A percentile compares a stretch with the other conserved stretches of the same genome.
These are phyloP conservation scores for Eristalis intricaria DNA, from an alignment of 2,888 invertebrate species.

Conservation along the genomic window DNA sequence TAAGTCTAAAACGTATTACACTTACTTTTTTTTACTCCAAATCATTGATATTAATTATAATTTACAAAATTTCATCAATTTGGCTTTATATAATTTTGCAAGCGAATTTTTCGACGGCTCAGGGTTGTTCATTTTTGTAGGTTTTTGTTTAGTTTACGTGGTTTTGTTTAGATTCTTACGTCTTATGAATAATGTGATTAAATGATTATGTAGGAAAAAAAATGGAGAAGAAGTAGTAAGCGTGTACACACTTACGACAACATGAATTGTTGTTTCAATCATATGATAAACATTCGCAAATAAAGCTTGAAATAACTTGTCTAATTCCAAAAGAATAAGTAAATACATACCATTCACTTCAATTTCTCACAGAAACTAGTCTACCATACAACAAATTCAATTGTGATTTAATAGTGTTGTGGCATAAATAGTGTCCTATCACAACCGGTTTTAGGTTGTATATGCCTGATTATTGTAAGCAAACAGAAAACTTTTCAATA, in stretches of 20 bases:
- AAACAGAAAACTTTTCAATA: conserved; percentile 13
- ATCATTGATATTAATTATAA: conserved; percentile 1
- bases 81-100: conserved; percentile 35
- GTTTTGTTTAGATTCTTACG: too few relatives aligned
- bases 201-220: too few relatives aligned
- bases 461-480: background rate
- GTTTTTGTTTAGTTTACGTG: background rate
- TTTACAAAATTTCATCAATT: background rate
- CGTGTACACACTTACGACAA: too few relatives aligned
- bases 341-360: too few relatives aligned
- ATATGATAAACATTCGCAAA: too few relatives aligned
- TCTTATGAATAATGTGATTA: too few relatives aligned
- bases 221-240: too few relatives aligned
- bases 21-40: conserved; percentile 15
- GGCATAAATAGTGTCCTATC: conserved; percentile 25
- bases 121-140: background rate
- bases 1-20: conserved; percentile 60
- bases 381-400: background rate
- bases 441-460: conserved; percentile 21
- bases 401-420: background rate
- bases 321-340: too few relatives aligned
- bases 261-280: too few relatives aligned
- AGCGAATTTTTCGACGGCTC: conserved; percentile 38
- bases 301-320: too few relatives aligned
- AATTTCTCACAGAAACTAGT: background rate